Conservation (phyloP, 1,140 invertebrate genomes). For the Trichonephila inaurata region DNA sequence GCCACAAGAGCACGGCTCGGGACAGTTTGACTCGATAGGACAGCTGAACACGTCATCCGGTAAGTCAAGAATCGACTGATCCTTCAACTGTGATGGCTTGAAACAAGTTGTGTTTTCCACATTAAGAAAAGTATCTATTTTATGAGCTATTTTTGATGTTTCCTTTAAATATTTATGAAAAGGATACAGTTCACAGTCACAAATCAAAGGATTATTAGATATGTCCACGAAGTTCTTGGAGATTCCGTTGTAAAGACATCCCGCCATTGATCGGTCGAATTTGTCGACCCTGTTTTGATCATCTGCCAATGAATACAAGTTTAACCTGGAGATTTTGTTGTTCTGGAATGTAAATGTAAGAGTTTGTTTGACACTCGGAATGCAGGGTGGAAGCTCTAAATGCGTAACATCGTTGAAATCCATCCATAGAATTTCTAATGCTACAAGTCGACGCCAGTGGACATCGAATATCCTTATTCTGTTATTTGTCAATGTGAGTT, state of each 20-base stretch:
- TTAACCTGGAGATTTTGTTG: conserved; percentile 65
- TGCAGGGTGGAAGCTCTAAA: conserved; percentile 60
- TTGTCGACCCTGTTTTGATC: conserved; percentile 22
- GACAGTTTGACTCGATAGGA: conserved; percentile 27
- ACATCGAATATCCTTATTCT: conserved; percentile 11
- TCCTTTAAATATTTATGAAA: conserved; percentile 48
- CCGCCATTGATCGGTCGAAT: neutral
- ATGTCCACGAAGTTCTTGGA: conserved; percentile 64
- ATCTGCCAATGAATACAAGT: neutral
- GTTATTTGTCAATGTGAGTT: conserved; percentile 25
- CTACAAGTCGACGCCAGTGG: conserved; percentile 23
- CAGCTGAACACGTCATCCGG: conserved; percentile 59
- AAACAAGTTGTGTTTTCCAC: conserved; percentile 21
- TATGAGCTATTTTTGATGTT: neutral
- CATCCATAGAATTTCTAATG: conserved; percentile 32
- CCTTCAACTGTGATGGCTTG: neutral
- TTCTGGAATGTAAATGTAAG: conserved; percentile 60
- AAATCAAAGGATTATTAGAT: conserved; percentile 53
- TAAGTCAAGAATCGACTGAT: neutral
- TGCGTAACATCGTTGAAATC: conserved; percentile 15
- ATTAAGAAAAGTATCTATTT: conserved; percentile 46
- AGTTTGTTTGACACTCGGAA: conserved; percentile 57
- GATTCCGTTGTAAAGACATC: conserved; percentile 57
- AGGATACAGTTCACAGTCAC: conserved; percentile 51
- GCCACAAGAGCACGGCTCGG: conserved; percentile 54